Evolutionary conservation across 1,140 invertebrate species (phyloP), one percentile per base, ranked within the genome.

Genomic region (Oppia nitens): DNA sequence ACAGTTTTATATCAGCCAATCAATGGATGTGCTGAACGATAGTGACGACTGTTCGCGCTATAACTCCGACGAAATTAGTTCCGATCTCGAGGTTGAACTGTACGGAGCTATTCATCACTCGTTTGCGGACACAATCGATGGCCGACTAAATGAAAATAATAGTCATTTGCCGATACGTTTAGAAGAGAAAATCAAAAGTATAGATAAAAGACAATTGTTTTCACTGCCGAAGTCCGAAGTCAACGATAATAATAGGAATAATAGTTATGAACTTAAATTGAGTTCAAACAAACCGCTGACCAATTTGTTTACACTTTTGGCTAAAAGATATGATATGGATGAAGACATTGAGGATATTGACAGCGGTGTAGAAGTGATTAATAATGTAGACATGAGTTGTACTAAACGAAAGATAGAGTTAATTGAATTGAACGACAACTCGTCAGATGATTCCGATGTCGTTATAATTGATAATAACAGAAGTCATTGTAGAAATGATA

Each of bases 21-120:
- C n/a, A n/a, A n/a, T n/a, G n/a, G n/a, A n/a, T n/a, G n/a, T n/a
- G n/a, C n/a, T n/a, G n/a, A n/a, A n/a, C n/a, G 32, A 40, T 40
- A 40, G 32, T 40, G 32, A 47, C 24, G 53, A n/a, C n/a, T n/a
- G n/a, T n/a, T n/a, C n/a, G n/a, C n/a, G 53, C 17, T 57, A 57
- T 47, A 47, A 57, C 23, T 57, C 56, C 9, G 56, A 57, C 24
- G n/a, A 50, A 57, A 57, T 57, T 50, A 47, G 50, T 49, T 45
- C 56, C 2, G 56, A 57, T 6, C 6, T 57, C 14, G 56, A 57
- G 28, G 56, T 48, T n/a, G 6, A 27, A n/a, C 23, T 57, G 23
- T 57, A 57, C 24, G 3, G 45, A 11, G 47, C 56, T 14, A 50
- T 57, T 24, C 56, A 57, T 57, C 56, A 57, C 48, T 24, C 48